Evolutionary conservation across 2,888 invertebrate genomes (phyloP), one percentile per base, ranked within the genome.

Genomic region (Lydus trimaculatus): DNA sequence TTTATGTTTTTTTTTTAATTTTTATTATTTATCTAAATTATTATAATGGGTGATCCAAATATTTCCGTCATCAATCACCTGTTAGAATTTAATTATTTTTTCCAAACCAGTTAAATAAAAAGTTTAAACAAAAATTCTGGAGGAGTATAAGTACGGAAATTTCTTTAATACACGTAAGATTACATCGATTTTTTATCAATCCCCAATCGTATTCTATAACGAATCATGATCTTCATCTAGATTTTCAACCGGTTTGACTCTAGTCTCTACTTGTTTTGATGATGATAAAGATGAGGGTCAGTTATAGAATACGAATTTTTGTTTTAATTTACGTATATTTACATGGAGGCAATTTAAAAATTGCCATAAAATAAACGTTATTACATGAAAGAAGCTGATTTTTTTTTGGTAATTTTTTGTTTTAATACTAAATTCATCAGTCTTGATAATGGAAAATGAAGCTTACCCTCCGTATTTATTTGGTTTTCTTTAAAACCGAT

Each of bases 401-500:
- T 25, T 13, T 20, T 15, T 25, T 52, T 9, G 11, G 9, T 36
- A 23, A n/a, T 15, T 13, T 28, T 23, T 25, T 28, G 3, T 15
- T 43, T 70, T 77, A 78, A 78, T 78, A 78, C 78, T 78, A 76
- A 68, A 70, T 70, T 75, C 77, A 74, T 79, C 76, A 76, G 76
- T 76, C 75, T 76, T 76, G 70, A 69, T 71, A 72, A 58, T 56
- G 56, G 13, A 5, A 28, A 56, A n/a, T n/a, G n/a, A n/a, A 56
- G 56, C 56, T 56, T 56, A 56, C 56, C 56, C n/a, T 9, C 20
- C 67, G 67, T 65, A 70, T 63, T 88, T 90, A 90, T 81, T 90
- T 89, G 62, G 87, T 83, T 81, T 90, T 90, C 83, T 91, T 91
- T 65, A 91, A 86, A 64, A 90, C 89, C 74, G 89, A 87, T 64